These are phyloP conservation scores for Prostheceraeus crozeri DNA, from an alignment of 2,888 invertebrate genomes.

Conservation along the genomic window DNA sequence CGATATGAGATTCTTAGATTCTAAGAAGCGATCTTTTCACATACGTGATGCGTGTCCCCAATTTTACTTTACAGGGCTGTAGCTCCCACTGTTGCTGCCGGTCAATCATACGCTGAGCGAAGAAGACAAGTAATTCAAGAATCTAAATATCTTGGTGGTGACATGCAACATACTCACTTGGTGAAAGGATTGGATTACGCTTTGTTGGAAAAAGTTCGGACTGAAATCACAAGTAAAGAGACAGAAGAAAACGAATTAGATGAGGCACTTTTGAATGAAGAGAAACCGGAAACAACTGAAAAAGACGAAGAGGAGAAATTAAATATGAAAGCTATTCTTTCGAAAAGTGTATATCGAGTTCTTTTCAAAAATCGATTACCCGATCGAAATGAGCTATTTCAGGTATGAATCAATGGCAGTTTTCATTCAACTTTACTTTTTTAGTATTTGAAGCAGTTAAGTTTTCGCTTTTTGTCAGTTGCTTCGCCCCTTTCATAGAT, in stretches of 20 bases:
- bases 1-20: too few relatives aligned
- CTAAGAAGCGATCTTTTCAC: too few relatives aligned
- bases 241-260: slow-evolving; percentile 48
- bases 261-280: neutral
- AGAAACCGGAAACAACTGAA: slow-evolving; percentile 11
- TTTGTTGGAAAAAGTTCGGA: slow-evolving; percentile 77
- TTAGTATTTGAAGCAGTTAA: too few relatives aligned
- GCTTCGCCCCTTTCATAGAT: too few relatives aligned
- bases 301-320: slow-evolving; percentile 35
- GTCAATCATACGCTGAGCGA: slow-evolving; percentile 67
- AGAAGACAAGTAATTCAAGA: slow-evolving; percentile 88
- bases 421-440: too few relatives aligned
- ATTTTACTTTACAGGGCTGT: slow-evolving; percentile 83
- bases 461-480: too few relatives aligned
- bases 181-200: slow-evolving; percentile 94
- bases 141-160: slow-evolving; percentile 99
- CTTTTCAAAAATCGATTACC: slow-evolving; percentile 22
- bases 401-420: too few relatives aligned
- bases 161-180: slow-evolving; percentile 99
- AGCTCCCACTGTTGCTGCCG: slow-evolving; percentile 84
- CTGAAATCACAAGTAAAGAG: slow-evolving; percentile 75
- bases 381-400: too few relatives aligned
- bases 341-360: slow-evolving; percentile 23
- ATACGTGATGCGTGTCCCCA: slow-evolving; percentile 66
- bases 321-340: slow-evolving; percentile 38